Evolutionary conservation across 2,888 invertebrate species (phyloP), one percentile per base, ranked within the genome.

Genomic region (Rhogogaster chlorosoma): DNA sequence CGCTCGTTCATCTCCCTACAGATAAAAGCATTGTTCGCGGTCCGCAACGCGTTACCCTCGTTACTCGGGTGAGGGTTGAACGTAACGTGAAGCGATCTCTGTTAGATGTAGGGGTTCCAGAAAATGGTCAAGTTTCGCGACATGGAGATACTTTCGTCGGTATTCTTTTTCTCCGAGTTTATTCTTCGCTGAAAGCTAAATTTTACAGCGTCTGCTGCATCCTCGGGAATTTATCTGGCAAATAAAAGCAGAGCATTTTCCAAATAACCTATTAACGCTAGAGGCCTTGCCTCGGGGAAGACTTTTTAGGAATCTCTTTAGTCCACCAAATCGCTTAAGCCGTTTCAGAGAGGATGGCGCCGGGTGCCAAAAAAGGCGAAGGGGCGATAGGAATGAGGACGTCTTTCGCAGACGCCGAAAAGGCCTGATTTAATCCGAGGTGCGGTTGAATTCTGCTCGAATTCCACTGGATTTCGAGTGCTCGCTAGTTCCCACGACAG

Each of bases 291-390:
- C 77, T 10, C 45, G 32, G 12, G 77, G 32, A 77, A 49, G 53
- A 77, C 42, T 75, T 49, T 49, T 77, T 29, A 77, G 77, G 32
- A 77, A 77, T 53, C 77, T 77, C 53, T 77, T 77, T 49, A 77
- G 77, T 49, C 77, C 77, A 49, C 77, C 45, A 77, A 77, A 77
- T 77, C 77, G 71, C 71, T 83, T 83, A 83, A 83, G 83, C 71
- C 49, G 83, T 83, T 83, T 83, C 77, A 22, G 53, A 32, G 77
- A 49, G 77, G 77, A 77, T 53, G 77, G 49, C 18, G 70, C n/a
- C 22, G 45, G 49, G 67, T 22, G 45, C 70, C 26, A 71, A 71
- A 83, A 71, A 83, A 49, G 32, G 32, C 26, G 49, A 83, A 49
- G 45, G 70, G 71, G 71, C 22, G 42, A 83, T 71, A 82, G 53